Conservation (phyloP, 2,113 vertebrate species). For the Athene cunicularia region DNA sequence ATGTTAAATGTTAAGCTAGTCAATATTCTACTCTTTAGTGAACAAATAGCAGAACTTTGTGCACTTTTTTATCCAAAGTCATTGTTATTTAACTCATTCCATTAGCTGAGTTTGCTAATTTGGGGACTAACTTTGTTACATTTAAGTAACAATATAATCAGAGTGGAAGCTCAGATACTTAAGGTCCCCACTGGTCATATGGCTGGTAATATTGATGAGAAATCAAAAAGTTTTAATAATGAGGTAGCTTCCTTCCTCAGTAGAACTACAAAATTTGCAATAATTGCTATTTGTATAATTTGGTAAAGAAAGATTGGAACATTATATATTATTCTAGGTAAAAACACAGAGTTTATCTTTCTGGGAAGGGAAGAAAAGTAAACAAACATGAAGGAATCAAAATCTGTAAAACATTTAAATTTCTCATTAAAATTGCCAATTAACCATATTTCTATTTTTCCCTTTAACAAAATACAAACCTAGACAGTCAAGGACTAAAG, state of each 20-base stretch:
- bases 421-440: neutral
- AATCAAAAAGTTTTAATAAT: neutral
- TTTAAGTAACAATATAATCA: neutral
- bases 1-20: neutral
- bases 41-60: neutral
- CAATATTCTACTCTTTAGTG: neutral
- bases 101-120: neutral
- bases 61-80: neutral
- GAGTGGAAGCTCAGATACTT: neutral
- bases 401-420: neutral
- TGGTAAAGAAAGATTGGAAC: neutral
- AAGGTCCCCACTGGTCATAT: neutral
- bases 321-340: neutral
- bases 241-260: neutral
- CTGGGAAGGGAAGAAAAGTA: neutral
- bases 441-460: neutral
- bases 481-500: neutral
- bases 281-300: neutral
- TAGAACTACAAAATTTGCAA: neutral
- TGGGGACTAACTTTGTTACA: neutral
- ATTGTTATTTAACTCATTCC: neutral
- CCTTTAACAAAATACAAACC: neutral
- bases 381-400: neutral
- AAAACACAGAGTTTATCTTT: neutral
- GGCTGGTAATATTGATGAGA: neutral